A percentile compares a stretch with the other conserved stretches of the same genome.
Evolutionary conservation across 2,797 vertebrate species (phyloP).

Genomic region (Centroberyx gerrardi): DNA sequence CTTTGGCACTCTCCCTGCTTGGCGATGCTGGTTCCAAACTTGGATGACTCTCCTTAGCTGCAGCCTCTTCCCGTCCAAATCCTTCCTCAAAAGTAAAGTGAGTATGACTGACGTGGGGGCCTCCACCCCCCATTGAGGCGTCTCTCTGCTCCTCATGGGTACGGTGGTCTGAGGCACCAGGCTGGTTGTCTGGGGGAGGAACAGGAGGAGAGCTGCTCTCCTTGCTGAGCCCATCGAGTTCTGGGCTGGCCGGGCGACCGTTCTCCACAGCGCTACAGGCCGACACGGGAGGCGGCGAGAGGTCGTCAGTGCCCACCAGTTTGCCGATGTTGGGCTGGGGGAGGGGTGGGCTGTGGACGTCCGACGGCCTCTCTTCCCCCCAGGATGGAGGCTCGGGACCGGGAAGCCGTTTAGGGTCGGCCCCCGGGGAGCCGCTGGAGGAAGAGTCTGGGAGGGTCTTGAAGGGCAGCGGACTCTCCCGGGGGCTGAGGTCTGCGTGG

Average conservation of each 20-base stretch:
- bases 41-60: constrained; percentile 40
- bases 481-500: constrained; percentile 84
- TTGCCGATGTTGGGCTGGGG: constrained; percentile 88
- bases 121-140: constrained; percentile 30
- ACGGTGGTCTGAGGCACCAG: constrained; percentile 35
- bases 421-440: constrained; percentile 72
- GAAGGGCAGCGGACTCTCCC: constrained; percentile 88
- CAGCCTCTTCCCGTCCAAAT: constrained; percentile 32
- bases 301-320: constrained; percentile 87
- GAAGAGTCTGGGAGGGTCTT: constrained; percentile 88
- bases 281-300: constrained; percentile 81
- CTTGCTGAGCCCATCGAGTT: constrained; percentile 44
- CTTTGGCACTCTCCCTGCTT: constrained; percentile 26
- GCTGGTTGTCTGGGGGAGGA: constrained; percentile 32
- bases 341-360: constrained; percentile 84
- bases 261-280: constrained; percentile 70
- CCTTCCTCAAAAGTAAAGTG: constrained; percentile 76
- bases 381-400: constrained; percentile 82
- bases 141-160: constrained; percentile 39
- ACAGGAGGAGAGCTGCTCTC: constrained; percentile 14
- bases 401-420: constrained; percentile 81
- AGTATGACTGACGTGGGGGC: constrained; percentile 46
- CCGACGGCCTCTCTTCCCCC: constrained; percentile 89
- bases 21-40: constrained; percentile 39
- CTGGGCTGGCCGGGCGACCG: constrained; percentile 55